A percentile compares a stretch with the other conserved stretches of the same genome.
phyloP scores from a whole-genome alignment of 2,113 vertebrate species.

The Corythornis vintsioides region DNA sequence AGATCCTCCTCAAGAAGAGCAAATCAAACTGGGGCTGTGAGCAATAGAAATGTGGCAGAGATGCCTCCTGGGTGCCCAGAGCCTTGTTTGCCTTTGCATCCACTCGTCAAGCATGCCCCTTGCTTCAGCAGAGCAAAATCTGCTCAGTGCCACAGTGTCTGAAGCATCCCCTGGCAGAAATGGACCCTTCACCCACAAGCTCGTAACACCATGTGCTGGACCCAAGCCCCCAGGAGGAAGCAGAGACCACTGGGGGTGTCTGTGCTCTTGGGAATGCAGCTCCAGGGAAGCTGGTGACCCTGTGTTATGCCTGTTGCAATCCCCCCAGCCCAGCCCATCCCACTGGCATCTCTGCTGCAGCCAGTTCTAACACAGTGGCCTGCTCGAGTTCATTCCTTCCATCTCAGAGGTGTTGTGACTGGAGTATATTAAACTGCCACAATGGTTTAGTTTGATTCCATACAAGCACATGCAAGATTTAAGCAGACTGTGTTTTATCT shows the following conservation, averaged over 20 bases:
- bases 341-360: background rate
- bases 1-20: background rate
- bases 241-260: background rate
- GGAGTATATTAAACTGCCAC: slow-evolving; percentile 51
- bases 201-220: background rate
- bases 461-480: slow-evolving; percentile 34
- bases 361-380: background rate
- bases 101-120: background rate
- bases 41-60: background rate
- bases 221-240: background rate
- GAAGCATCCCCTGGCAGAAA: fast-evolving
- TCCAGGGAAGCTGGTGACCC: background rate
- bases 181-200: background rate
- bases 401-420: background rate
- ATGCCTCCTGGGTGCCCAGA: background rate
- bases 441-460: background rate
- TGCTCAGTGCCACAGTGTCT: background rate
- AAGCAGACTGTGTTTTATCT: background rate
- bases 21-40: background rate
- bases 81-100: background rate
- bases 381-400: background rate
- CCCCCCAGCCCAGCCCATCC: background rate
- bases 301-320: fast-evolving
- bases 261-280: background rate
- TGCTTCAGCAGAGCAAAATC: fast-evolving